Evolutionary conservation across 64 coral and sea anemone species (phyloP).

Genomic region (Cladopsammia gracilis): DNA sequence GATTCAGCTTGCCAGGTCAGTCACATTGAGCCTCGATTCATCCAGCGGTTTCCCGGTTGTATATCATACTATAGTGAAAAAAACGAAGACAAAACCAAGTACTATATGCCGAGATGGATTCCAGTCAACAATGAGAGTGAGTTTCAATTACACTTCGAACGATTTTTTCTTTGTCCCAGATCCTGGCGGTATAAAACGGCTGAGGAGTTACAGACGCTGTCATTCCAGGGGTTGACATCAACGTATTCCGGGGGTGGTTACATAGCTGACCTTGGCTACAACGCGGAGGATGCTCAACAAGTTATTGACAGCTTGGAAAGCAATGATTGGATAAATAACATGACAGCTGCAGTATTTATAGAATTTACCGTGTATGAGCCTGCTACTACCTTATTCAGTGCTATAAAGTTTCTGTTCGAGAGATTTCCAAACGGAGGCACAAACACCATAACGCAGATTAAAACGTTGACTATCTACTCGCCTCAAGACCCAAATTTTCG

Average conservation of each 20-base stretch:
- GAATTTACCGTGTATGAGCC: slow-evolving; percentile 83
- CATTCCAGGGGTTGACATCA: slow-evolving; percentile 60
- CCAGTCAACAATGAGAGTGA: slow-evolving; percentile 27
- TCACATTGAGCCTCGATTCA: background rate
- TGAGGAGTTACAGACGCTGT: slow-evolving; percentile 9
- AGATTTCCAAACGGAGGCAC: slow-evolving; percentile 66
- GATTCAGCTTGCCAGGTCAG: background rate
- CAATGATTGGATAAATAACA: slow-evolving; percentile 78
- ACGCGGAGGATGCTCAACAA: slow-evolving; percentile 36
- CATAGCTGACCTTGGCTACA: slow-evolving; percentile 88
- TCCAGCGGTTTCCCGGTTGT: slow-evolving; percentile 29
- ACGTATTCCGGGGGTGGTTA: slow-evolving; percentile 75
- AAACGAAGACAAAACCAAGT: slow-evolving; percentile 54
- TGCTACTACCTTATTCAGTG: slow-evolving; percentile 61
- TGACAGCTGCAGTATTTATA: slow-evolving; percentile 64
- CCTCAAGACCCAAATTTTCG: slow-evolving; percentile 53
- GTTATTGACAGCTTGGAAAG: slow-evolving; percentile 37
- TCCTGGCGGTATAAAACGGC: slow-evolving; percentile 78
- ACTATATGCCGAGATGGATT: slow-evolving; percentile 63
- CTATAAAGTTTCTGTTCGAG: slow-evolving; percentile 77
- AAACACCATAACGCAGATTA: slow-evolving; percentile 6
- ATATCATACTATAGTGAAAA: slow-evolving; percentile 35
- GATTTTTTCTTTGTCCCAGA: slow-evolving; percentile 52
- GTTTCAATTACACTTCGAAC: slow-evolving; percentile 37
- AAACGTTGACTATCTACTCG: slow-evolving; percentile 72